phyloP scores from a whole-genome alignment of 2,113 vertebrate genomes.

The Hemiscyllium ocellatum region DNA sequence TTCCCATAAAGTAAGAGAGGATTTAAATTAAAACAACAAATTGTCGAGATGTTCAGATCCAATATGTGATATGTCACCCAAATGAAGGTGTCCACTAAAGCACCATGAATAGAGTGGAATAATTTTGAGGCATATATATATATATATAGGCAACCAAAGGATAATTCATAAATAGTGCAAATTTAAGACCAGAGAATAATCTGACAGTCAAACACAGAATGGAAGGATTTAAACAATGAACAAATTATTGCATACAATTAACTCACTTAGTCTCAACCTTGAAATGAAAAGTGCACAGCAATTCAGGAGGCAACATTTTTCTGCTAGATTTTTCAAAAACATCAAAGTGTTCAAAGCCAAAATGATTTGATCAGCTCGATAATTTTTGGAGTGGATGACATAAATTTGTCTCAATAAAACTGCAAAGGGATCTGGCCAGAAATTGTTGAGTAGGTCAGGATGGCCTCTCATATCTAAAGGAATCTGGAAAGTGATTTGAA shows the following conservation, averaged over 20 bases:
- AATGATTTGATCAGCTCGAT: background rate
- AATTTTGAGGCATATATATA: background rate
- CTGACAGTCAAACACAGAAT: background rate
- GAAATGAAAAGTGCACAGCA: background rate
- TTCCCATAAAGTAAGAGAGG: background rate
- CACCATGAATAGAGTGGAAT: background rate
- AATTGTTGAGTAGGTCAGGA: background rate
- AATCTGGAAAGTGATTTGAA: constrained; percentile 7
- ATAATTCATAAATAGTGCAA: background rate
- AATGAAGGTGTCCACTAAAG: background rate
- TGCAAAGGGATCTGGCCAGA: background rate
- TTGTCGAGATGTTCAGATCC: background rate
- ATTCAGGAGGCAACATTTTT: background rate
- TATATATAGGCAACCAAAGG: background rate
- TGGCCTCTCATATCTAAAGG: background rate
- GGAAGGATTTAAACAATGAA: background rate
- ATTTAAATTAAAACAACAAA: background rate
- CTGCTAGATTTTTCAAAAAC: background rate
- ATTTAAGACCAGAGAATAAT: background rate
- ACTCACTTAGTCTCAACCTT: background rate
- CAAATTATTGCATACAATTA: background rate
- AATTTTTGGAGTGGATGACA: background rate
- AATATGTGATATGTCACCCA: background rate
- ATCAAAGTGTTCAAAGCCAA: background rate
- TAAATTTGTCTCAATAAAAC: background rate